phyloP scores from a whole-genome alignment of 1,140 invertebrate genomes.

The Drosophila prosaltans region DNA sequence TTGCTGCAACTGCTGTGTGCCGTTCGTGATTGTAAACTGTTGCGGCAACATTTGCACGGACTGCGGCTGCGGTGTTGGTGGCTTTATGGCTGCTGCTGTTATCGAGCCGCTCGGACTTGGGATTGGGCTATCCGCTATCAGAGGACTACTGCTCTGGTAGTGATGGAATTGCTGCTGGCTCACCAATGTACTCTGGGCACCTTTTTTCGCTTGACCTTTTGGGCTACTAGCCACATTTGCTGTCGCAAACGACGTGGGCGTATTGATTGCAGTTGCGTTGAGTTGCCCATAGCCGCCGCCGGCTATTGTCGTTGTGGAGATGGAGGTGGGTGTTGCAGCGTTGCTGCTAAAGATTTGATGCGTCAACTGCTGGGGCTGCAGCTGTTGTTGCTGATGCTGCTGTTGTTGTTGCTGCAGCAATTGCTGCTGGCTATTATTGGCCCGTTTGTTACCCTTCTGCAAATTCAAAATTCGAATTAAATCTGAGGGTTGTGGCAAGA shows the following conservation, averaged over 20 bases:
- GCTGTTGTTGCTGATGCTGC: slow-evolving; percentile 55
- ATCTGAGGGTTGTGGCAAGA: neutral
- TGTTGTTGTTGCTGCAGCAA: slow-evolving; percentile 42
- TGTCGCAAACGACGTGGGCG: slow-evolving; percentile 77
- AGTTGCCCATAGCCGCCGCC: slow-evolving; percentile 78
- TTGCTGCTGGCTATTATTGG: slow-evolving; percentile 53
- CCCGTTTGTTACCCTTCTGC: slow-evolving; percentile 79
- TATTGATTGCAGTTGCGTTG: slow-evolving; percentile 74
- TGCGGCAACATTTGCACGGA: slow-evolving; percentile 78
- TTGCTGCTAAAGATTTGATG: slow-evolving; percentile 73
- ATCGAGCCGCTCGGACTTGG: slow-evolving; percentile 76
- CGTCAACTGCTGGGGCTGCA: slow-evolving; percentile 58
- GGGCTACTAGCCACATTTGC: slow-evolving; percentile 80
- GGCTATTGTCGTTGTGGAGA: slow-evolving; percentile 60
- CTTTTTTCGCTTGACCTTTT: slow-evolving; percentile 83
- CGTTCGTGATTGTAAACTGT: slow-evolving; percentile 72
- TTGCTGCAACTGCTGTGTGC: slow-evolving; percentile 53
- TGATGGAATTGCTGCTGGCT: slow-evolving; percentile 68
- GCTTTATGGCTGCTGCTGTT: slow-evolving; percentile 74
- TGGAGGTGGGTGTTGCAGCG: slow-evolving; percentile 73
- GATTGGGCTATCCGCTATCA: slow-evolving; percentile 80
- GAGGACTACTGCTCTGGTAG: slow-evolving; percentile 80
- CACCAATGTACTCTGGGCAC: slow-evolving; percentile 42
- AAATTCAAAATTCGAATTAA: slow-evolving; percentile 7
- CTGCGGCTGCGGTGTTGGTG: slow-evolving; percentile 74